phyloP scores from a whole-genome alignment of 2,797 vertebrate genomes.

The Sebastes alutus region DNA sequence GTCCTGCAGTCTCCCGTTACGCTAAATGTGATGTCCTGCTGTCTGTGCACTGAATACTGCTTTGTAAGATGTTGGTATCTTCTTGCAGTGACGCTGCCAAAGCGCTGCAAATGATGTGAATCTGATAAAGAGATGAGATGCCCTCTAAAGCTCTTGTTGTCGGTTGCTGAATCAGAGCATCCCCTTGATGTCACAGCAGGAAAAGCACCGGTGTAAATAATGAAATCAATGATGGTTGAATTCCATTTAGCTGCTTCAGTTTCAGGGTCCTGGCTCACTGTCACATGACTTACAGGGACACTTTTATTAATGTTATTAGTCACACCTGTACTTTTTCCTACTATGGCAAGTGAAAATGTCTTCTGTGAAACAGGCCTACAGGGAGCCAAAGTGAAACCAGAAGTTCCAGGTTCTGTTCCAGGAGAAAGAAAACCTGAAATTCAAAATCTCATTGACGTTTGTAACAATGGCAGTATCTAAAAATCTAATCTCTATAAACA shows the following conservation, averaged over 20 bases:
- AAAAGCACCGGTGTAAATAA: not conserved
- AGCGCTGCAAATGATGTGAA: conserved; percentile 14
- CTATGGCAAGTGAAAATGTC: not conserved
- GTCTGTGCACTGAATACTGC: conserved; percentile 15
- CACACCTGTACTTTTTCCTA: not conserved
- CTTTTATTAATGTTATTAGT: not conserved
- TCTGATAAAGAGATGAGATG: not conserved
- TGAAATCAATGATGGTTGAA: not conserved
- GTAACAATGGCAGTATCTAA: too few species aligned
- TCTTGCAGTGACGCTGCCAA: conserved; percentile 9
- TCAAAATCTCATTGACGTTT: not conserved
- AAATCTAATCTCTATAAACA: too few species aligned
- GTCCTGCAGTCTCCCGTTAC: conserved; percentile 19
- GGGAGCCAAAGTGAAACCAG: not conserved
- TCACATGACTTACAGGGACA: not conserved
- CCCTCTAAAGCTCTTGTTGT: not conserved
- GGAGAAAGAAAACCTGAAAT: not conserved
- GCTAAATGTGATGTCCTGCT: conserved; percentile 32
- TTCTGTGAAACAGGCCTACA: not conserved
- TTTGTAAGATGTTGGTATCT: conserved; percentile 6
- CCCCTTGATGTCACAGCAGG: not conserved
- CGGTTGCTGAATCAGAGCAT: not conserved
- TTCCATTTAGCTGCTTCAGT: not conserved
- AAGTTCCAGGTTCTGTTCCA: not conserved
- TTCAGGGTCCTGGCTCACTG: not conserved